Percentiles rank a stretch among this genome's conserved stretches.
phyloP scores from a whole-genome alignment of 2,888 invertebrate genomes.

The Ennomos fuscantarius region DNA sequence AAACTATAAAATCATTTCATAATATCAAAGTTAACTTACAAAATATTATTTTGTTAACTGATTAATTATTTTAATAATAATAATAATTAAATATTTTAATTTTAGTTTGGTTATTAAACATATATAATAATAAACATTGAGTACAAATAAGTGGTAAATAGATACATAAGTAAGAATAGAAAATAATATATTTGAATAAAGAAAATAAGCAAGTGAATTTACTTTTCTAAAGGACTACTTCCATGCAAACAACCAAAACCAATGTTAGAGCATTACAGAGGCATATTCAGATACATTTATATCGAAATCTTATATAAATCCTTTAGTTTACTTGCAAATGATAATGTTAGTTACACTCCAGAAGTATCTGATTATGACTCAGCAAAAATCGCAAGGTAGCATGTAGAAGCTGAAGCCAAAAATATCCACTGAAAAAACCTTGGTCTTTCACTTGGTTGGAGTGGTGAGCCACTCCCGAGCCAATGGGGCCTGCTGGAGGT shows the following conservation, averaged over 20 bases:
- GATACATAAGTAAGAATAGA: slow-evolving; percentile 1
- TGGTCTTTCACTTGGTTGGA: slow-evolving; percentile 84
- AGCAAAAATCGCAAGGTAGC: slow-evolving; percentile 79
- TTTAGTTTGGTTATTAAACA: not conserved
- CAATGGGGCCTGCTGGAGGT: slow-evolving; percentile 71
- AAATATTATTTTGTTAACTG: too few relatives aligned
- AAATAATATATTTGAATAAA: not conserved
- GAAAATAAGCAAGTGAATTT: slow-evolving; percentile 2
- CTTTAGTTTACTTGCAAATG: not conserved
- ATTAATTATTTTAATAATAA: too few relatives aligned
- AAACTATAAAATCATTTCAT: too few relatives aligned
- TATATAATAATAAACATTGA: not conserved
- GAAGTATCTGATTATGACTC: slow-evolving; percentile 46
- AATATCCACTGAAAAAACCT: slow-evolving; percentile 73
- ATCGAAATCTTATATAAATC: not conserved
- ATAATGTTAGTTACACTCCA: not conserved
- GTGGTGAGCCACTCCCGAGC: slow-evolving; percentile 77
- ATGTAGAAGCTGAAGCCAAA: slow-evolving; percentile 67
- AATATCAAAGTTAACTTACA: too few relatives aligned
- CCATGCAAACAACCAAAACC: slow-evolving; percentile 28
- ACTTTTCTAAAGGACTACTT: slow-evolving; percentile 5
- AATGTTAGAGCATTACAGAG: slow-evolving; percentile 18
- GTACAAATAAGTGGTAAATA: not conserved
- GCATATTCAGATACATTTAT: slow-evolving; percentile 22
- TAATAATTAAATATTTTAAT: too few relatives aligned